These are phyloP conservation scores for Argentina silus DNA, from an alignment of 2,797 vertebrate species.

Conservation along the genomic window DNA sequence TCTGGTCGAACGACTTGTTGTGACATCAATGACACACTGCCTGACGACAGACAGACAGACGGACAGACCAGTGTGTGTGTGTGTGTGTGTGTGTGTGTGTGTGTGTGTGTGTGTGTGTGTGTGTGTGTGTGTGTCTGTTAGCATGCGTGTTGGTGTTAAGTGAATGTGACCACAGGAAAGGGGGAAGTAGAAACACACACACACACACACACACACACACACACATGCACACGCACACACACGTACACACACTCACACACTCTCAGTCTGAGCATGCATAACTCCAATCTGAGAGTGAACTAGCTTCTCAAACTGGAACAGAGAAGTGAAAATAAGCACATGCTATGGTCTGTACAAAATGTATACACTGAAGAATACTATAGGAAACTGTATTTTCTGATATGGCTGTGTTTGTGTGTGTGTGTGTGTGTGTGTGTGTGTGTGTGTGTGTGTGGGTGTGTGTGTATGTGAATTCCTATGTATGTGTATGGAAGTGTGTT, in stretches of 20 bases:
- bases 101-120: not conserved
- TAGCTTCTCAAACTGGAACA: not conserved
- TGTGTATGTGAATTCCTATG: not conserved
- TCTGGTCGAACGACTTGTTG: slow-evolving; percentile 46
- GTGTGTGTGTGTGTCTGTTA: not conserved
- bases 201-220: not conserved
- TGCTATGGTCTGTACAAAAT: not conserved
- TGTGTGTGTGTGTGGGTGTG: not conserved
- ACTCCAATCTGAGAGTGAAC: not conserved
- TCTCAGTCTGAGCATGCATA: not conserved
- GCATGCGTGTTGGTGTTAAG: not conserved
- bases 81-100: slow-evolving; percentile 14
- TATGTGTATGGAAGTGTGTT: not conserved
- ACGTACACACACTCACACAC: not conserved
- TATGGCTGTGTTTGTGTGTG: too few species aligned
- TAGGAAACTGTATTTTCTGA: not conserved
- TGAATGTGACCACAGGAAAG: not conserved
- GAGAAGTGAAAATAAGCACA: not conserved
- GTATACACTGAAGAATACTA: too few species aligned
- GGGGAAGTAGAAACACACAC: too few species aligned
- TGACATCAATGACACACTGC: slow-evolving; percentile 48
- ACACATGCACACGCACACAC: not conserved
- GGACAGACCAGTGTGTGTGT: not conserved
- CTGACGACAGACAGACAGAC: not conserved
- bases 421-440: not conserved